phyloP scores from a whole-genome alignment of 37 sponge, comb jelly and placozoan species.

The Beroe forskalii region DNA sequence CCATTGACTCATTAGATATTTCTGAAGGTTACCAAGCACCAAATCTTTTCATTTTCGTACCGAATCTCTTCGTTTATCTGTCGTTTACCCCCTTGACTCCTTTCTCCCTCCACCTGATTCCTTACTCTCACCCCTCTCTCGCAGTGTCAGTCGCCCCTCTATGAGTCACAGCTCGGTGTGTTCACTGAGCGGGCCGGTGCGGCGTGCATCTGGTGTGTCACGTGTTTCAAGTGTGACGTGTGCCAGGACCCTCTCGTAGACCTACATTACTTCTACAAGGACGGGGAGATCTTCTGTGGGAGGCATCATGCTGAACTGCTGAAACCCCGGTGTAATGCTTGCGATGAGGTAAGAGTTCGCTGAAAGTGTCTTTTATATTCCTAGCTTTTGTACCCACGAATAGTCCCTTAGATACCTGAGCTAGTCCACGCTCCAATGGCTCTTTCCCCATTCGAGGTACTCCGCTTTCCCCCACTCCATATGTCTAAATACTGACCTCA shows the following conservation, averaged over 20 bases:
- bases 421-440: too few relatives aligned
- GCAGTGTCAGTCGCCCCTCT: conserved; percentile 70
- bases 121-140: too few relatives aligned
- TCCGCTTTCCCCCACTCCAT: too few relatives aligned
- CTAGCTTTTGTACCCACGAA: too few relatives aligned
- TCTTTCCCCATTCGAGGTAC: too few relatives aligned
- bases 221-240: conserved; percentile 86
- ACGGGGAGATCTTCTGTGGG: conserved; percentile 86
- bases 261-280: conserved; percentile 85
- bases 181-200: conserved; percentile 70
- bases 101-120: too few relatives aligned
- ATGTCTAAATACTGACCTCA: too few relatives aligned
- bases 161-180: conserved; percentile 77
- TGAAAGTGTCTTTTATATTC: too few relatives aligned
- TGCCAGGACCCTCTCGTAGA: conserved; percentile 88
- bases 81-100: too few relatives aligned
- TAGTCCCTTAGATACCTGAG: too few relatives aligned
- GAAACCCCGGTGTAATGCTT: conserved; percentile 94
- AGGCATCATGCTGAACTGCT: conserved; percentile 92
- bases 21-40: not conserved
- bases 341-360: conserved; percentile 96
- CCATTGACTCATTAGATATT: too few relatives aligned
- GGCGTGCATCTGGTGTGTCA: conserved; percentile 76
- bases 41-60: not conserved
- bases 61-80: too few relatives aligned